These are phyloP conservation scores for Ptilodon capucinus DNA, from an alignment of 2,888 invertebrate species.

Conservation along the genomic window DNA sequence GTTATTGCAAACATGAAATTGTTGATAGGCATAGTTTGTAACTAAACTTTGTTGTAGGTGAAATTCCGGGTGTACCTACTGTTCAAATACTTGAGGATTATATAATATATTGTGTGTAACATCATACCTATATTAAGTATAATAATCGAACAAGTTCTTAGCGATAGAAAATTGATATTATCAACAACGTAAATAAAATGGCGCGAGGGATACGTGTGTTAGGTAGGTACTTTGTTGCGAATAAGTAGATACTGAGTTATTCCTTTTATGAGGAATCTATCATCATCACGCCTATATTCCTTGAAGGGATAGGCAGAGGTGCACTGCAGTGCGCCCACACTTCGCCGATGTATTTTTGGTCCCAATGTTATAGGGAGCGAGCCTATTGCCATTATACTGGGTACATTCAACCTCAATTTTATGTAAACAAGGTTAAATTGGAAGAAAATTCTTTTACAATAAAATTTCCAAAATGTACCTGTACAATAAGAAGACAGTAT, in stretches of 20 bases:
- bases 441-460: too few relatives aligned
- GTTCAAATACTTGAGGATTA: constrained; percentile 7
- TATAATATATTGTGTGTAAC: neutral
- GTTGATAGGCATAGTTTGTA: constrained; percentile 50
- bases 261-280: neutral
- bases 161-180: neutral
- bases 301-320: too few relatives aligned
- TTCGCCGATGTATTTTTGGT: too few relatives aligned
- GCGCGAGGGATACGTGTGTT: neutral
- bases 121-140: neutral
- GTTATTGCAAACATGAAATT: constrained; percentile 52
- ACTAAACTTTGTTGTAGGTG: constrained; percentile 38
- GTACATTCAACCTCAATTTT: too few relatives aligned
- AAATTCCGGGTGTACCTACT: constrained; percentile 32
- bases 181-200: neutral
- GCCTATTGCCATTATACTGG: too few relatives aligned
- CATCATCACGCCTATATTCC: too few relatives aligned
- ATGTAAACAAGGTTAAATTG: too few relatives aligned
- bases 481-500: too few relatives aligned
- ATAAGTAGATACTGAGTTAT: too few relatives aligned
- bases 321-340: too few relatives aligned
- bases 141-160: neutral
- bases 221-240: neutral
- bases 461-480: too few relatives aligned
- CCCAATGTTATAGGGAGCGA: too few relatives aligned